Percentiles rank a stretch among this genome's conserved stretches.
Conservation (phyloP, 2,888 invertebrate genomes). For the Gymnosoma rotundatum region DNA sequence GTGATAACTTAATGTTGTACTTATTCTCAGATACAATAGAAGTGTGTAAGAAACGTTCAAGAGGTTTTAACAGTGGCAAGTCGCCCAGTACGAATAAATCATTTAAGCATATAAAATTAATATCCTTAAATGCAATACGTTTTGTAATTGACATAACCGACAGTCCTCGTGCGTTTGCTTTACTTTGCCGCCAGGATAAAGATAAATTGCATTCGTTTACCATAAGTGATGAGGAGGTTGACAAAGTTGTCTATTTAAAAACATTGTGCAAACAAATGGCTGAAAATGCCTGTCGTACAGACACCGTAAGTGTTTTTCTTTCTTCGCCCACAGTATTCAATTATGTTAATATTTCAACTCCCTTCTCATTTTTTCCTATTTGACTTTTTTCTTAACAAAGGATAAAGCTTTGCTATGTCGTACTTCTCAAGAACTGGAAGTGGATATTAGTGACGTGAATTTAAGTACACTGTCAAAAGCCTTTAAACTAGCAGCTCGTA, state of each 20-base stretch:
- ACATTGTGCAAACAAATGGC: slow-evolving; percentile 95
- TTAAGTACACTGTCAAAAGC: slow-evolving; percentile 95
- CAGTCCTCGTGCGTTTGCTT: slow-evolving; percentile 94
- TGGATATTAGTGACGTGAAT: slow-evolving; percentile 93
- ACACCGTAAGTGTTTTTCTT: slow-evolving; percentile 87
- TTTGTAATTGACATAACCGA: slow-evolving; percentile 95
- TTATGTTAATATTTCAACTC: not conserved
- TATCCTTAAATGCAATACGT: slow-evolving; percentile 94
- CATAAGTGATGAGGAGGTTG: slow-evolving; percentile 91
- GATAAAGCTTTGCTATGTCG: slow-evolving; percentile 80
- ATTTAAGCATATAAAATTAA: slow-evolving; percentile 94
- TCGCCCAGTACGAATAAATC: slow-evolving; percentile 90
- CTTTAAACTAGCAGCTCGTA: slow-evolving; percentile 92
- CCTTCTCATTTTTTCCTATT: slow-evolving; percentile 11
- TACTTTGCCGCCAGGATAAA: slow-evolving; percentile 94
- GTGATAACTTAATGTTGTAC: slow-evolving; percentile 93
- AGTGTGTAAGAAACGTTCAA: slow-evolving; percentile 93
- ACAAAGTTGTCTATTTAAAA: slow-evolving; percentile 91
- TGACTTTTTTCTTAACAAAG: slow-evolving; percentile 71
- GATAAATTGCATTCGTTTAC: slow-evolving; percentile 94
- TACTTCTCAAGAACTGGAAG: slow-evolving; percentile 88
- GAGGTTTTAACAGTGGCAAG: slow-evolving; percentile 87
- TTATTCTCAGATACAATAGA: slow-evolving; percentile 97
- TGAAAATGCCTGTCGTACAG: slow-evolving; percentile 94
- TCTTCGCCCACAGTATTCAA: not conserved